These are phyloP conservation scores for Deilephila porcellus DNA, from an alignment of 2,888 invertebrate species.

Conservation along the genomic window DNA sequence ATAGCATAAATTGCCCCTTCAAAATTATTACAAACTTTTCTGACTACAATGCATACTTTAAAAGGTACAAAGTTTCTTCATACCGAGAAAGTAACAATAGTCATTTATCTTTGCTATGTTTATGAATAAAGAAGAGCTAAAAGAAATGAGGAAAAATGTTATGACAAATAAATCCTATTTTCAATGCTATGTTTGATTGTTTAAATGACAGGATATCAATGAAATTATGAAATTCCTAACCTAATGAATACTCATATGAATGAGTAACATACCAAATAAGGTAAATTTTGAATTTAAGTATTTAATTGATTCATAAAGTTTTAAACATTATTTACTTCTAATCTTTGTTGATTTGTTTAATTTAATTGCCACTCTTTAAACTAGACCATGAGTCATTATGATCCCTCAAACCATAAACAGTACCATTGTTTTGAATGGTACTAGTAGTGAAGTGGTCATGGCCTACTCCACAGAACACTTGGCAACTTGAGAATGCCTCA, in stretches of 20 bases:
- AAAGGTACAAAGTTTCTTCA: not conserved
- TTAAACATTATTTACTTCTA: not conserved
- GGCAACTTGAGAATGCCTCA: not conserved
- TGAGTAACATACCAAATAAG: no score
- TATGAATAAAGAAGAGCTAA: not conserved
- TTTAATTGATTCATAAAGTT: no score
- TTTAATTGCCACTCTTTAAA: not conserved
- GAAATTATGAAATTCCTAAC: no score
- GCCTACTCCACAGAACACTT: not conserved
- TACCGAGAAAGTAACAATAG: not conserved
- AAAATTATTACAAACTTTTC: not conserved
- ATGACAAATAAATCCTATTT: not conserved
- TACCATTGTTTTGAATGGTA: not conserved
- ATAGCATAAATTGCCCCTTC: no score
- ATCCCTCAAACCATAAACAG: not conserved
- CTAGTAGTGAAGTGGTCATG: not conserved
- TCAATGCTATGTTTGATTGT: not conserved
- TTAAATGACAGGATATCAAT: no score
- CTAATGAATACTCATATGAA: no score
- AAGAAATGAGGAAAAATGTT: not conserved
- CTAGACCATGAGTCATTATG: not conserved
- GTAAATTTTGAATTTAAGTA: no score
- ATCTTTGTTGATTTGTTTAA: not conserved
- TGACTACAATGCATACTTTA: not conserved
- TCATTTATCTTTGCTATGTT: not conserved